These are phyloP conservation scores for Dendrolimus punctatus DNA, from an alignment of 1,140 invertebrate genomes.

Conservation along the genomic window DNA sequence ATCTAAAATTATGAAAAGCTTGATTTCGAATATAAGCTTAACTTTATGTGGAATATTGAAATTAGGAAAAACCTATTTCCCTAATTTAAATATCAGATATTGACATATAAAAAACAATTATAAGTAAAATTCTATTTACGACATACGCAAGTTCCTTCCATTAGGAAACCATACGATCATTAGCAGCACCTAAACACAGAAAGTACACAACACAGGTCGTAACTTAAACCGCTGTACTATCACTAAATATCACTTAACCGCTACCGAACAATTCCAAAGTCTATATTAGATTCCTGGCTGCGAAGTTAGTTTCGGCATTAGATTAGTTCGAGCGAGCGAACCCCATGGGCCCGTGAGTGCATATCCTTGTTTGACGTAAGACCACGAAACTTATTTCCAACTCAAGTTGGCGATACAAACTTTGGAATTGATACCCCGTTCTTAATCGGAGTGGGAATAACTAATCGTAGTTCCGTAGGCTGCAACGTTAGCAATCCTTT, in stretches of 20 bases:
- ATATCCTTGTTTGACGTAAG: conserved; percentile 58
- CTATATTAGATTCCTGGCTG: conserved; percentile 34
- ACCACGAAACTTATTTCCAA: conserved; percentile 43
- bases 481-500: too few species aligned
- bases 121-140: background rate
- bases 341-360: conserved; percentile 39
- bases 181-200: too few species aligned
- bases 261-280: conserved; percentile 28
- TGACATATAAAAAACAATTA: background rate
- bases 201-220: too few species aligned
- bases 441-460: conserved; percentile 3
- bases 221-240: conserved; percentile 6
- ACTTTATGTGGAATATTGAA: too few species aligned
- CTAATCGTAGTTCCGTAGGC: too few species aligned
- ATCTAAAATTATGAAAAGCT: too few species aligned
- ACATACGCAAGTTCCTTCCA: too few species aligned
- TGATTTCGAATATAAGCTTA: too few species aligned
- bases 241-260: conserved; percentile 14
- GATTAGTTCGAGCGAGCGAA: conserved; percentile 34
- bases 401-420: conserved; percentile 18
- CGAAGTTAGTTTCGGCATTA: conserved; percentile 39
- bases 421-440: conserved; percentile 13
- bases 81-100: too few species aligned
- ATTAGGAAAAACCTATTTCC: too few species aligned
- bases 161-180: too few species aligned